Evolutionary conservation across 2,113 vertebrate species (phyloP), one percentile per base, ranked within the genome.

Genomic region (Plectropomus leopardus): DNA sequence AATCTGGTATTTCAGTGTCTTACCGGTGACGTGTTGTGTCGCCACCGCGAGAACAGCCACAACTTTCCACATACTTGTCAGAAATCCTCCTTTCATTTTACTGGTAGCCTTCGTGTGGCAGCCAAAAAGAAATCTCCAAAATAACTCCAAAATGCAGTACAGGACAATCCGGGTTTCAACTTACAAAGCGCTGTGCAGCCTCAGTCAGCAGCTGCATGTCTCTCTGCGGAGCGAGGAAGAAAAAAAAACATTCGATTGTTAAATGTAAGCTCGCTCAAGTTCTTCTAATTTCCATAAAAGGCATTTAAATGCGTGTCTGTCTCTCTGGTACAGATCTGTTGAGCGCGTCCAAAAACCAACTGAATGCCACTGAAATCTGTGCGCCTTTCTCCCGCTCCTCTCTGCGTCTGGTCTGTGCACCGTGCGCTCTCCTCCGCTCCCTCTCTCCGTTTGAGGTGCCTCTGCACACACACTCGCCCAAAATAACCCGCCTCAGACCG

Each of bases 1-100:
- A 61, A 99, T 96, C 89, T 96, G 95, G 91, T 99, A 99, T 88
- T 96, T 97, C 72, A 99, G 76, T 23, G 97, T 98, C 94, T 95
- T 97, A 45, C 96, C 93, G 72, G 91, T 53, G 28, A 71, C 95
- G 69, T 80, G 74, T 11, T 84, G 91, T 45, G 88, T 59, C 28
- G 92, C 17, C 80, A 96, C 28, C 32, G 85, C 44, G 76, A 97
- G 86, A 76, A 95, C 24, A 45, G 85, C 30, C 59, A 89, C 1
- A 92, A 94, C 61, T 90, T 88, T 89, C 89, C 88, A 90, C 84
- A 94, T 86, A 86, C 60, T 88, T 47, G 64, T 13, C 53, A 78
- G n/a, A 72, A 83, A 36, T 23, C 84, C 30, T 45, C 78, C 79
- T 17, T 44, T 79, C 87, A 83, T 90, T 50, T 77, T 90, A 47